Percentiles rank a stretch among this genome's conserved stretches.
phyloP scores from a whole-genome alignment of 64 coral and sea anemone genomes.

The Dendronephthya gigantea region DNA sequence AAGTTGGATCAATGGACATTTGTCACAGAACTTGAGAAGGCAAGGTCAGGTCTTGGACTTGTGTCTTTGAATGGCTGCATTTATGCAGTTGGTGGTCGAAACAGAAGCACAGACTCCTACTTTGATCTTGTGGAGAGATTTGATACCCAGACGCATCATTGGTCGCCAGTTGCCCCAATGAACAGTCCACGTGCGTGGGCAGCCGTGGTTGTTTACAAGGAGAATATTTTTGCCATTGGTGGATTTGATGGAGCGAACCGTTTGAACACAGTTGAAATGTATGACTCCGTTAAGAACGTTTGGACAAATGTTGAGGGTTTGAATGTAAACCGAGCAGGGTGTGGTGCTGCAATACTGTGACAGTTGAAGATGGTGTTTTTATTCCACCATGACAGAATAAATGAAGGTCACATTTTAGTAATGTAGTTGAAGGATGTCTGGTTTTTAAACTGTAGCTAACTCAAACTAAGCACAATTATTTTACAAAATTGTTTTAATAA shows the following conservation, averaged over 20 bases:
- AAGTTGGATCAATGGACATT: constrained; percentile 91
- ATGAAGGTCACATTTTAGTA: too few species aligned
- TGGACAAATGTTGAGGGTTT: constrained; percentile 84
- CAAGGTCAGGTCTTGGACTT: constrained; percentile 65
- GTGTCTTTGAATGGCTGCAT: constrained; percentile 54
- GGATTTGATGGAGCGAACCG: constrained; percentile 96
- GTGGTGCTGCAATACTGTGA: constrained; percentile 79
- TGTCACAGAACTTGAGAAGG: constrained; percentile 97
- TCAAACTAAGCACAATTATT: not conserved
- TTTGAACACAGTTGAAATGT: constrained; percentile 73
- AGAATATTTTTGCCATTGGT: constrained; percentile 89
- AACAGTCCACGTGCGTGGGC: constrained; percentile 84
- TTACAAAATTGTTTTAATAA: not conserved
- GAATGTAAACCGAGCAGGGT: constrained; percentile 74
- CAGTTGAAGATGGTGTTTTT: too few species aligned
- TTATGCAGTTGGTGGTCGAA: constrained; percentile 88
- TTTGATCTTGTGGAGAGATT: constrained; percentile 91
- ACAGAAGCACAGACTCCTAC: constrained; percentile 94
- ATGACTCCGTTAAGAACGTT: constrained; percentile 59
- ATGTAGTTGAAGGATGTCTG: too few species aligned
- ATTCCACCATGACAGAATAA: too few species aligned
- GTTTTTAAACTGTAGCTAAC: not conserved
- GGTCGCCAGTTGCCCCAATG: constrained; percentile 77
- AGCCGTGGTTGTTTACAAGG: constrained; percentile 75
- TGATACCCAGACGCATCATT: constrained; percentile 75